Percentiles rank a stretch among this genome's conserved stretches.
Conservation (phyloP, 2,113 vertebrate genomes). For the Rhinolophus ferrumequinum region DNA sequence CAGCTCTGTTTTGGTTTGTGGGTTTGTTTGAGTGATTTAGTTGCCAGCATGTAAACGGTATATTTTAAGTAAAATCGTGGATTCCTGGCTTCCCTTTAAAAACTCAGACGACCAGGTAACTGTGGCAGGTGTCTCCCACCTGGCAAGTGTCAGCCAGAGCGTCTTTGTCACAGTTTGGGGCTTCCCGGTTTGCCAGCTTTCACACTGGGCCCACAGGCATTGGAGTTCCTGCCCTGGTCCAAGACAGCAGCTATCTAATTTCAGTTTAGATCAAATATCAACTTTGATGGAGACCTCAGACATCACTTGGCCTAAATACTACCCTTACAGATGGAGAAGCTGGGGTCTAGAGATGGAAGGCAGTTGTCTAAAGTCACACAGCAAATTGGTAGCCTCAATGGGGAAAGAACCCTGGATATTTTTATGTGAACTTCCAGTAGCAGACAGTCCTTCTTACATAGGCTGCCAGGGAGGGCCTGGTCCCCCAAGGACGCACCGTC, state of each 20-base stretch:
- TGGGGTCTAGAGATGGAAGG: not conserved
- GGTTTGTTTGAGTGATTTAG: not conserved
- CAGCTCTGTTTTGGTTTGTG: not conserved
- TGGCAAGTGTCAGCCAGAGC: not conserved
- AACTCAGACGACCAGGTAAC: not conserved
- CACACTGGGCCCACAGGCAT: rapidly evolving
- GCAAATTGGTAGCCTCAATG: not conserved
- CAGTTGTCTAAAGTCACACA: not conserved
- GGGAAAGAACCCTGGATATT: not conserved
- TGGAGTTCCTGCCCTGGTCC: not conserved
- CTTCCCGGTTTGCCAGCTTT: not conserved
- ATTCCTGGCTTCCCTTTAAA: not conserved
- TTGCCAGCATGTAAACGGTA: not conserved
- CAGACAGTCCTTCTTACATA: not conserved
- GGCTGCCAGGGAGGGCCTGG: not conserved
- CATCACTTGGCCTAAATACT: not conserved
- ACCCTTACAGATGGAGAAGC: not conserved
- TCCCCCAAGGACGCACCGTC: not conserved
- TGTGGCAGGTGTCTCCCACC: not conserved
- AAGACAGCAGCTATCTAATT: not conserved
- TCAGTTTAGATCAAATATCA: not conserved
- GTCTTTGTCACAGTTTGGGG: too few species aligned
- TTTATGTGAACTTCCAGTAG: not conserved
- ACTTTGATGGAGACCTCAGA: not conserved
- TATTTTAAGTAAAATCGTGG: not conserved